Base-by-base conservation (phyloP, 2,888 invertebrate genomes). In the Lycia hirtaria region DNA sequence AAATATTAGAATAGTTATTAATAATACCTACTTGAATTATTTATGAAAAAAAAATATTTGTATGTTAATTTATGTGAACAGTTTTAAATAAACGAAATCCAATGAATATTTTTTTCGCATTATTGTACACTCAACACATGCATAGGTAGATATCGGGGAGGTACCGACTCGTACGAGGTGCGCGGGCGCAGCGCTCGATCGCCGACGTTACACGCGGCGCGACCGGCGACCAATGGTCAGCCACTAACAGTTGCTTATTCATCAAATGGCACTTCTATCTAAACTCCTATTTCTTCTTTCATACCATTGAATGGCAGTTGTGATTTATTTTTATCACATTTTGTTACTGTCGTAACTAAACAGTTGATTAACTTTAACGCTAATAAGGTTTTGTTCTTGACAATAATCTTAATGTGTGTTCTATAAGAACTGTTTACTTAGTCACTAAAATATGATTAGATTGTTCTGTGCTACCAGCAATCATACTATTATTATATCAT, bases 1-100 rank as follows among this genome's bases (percentile, higher is more conserved):
- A 85, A 86, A 83, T 75, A 70, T 77, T 79, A 87, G 81, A 67
- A 59, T 83, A 81, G 81, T 79, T 87, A 85, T 83, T 81, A 85
- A 82, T 88, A 85, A 84, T 85, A 59, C 54, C 60, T 60, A 43
- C 54, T 62, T 60, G 47, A 44, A 50, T 48, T 86, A 88, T 88
- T 88, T 88, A 89, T 89, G 73, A 85, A 74, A 80, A 77, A 80
- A 81, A 69, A 63, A 76, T 83, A 66, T 81, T 85, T 90, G 89
- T 91, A 90, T 91, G 88, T 91, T 88, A 91, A 85, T 89, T 81
- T 87, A 88, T 89, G 90, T 91, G 82, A 88, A 89, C 85, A 82
- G 74, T 88, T 80, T 88, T 89, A 84, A 90, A 91, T 91, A 91
- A 90, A 91, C 75, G 88, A 88, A 88, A 86, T 88, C 51, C 81